phyloP scores from a whole-genome alignment of 2,113 vertebrate genomes.

The Dinomys branickii region DNA sequence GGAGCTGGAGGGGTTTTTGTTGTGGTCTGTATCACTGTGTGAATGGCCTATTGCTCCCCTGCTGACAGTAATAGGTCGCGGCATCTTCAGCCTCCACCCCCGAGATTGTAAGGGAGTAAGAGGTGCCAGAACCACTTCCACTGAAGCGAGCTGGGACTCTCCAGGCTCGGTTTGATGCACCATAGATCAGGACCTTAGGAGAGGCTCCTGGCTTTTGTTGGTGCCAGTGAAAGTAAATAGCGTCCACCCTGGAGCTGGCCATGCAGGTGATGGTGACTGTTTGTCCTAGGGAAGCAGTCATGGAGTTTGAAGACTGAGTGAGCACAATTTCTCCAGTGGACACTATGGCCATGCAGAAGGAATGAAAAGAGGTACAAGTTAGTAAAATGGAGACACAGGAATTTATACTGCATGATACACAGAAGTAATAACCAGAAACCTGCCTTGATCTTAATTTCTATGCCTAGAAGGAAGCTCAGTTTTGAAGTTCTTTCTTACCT shows the following conservation, averaged over 20 bases:
- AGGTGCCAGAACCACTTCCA: neutral
- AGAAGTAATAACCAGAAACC: neutral
- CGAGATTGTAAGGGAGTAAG: neutral
- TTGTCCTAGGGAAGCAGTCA: neutral
- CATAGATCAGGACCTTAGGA: neutral
- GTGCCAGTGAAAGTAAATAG: neutral
- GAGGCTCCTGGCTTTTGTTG: neutral
- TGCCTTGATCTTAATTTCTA: neutral
- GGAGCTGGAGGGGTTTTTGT: neutral
- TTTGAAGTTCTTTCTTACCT: neutral
- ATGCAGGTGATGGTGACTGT: neutral
- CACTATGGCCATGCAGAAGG: neutral
- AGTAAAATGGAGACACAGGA: neutral
- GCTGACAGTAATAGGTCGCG: neutral
- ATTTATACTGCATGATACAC: too few species aligned
- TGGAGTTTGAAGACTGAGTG: neutral
- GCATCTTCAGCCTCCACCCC: neutral
- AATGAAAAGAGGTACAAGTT: neutral
- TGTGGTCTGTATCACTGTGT: neutral
- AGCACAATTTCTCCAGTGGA: neutral
- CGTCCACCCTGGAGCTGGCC: neutral
- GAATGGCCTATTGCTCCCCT: accelerated
- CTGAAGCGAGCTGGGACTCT: neutral
- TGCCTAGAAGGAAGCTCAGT: neutral
- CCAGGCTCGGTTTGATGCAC: neutral